Evolutionary conservation across 2,113 vertebrate genomes (phyloP).

Genomic region (Psittacula cyanocephala): DNA sequence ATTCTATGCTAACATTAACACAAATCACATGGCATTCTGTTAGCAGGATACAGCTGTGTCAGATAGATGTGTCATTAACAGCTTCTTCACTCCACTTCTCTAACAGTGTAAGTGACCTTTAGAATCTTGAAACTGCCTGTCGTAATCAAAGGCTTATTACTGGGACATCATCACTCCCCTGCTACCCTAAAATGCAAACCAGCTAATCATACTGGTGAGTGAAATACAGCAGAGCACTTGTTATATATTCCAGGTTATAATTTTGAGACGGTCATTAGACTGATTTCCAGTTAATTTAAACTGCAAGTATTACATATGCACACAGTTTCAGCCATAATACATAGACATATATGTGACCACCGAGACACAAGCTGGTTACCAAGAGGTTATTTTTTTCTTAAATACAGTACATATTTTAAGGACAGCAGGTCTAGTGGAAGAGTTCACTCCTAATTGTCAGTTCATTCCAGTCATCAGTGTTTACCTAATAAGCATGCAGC

Average conservation of each 20-base stretch:
- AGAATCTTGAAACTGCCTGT: conserved; percentile 10
- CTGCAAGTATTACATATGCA: conserved; percentile 47
- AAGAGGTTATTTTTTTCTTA: conserved; percentile 35
- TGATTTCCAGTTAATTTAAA: conserved; percentile 59
- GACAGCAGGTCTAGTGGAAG: conserved; percentile 66
- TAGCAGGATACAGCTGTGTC: conserved; percentile 40
- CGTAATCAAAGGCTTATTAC: conserved; percentile 1
- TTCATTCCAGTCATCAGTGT: conserved; percentile 55
- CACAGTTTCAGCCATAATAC: conserved; percentile 61
- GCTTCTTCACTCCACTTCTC: conserved; percentile 3
- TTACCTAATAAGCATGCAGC: conserved; percentile 54
- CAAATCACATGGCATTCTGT: conserved; percentile 40
- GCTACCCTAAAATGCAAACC: conserved; percentile 22
- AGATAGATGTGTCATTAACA: conserved; percentile 9
- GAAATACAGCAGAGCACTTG: conserved; percentile 41
- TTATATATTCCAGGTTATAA: conserved; percentile 20
- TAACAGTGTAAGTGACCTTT: conserved; percentile 33
- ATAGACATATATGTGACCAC: conserved; percentile 13
- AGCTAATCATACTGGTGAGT: conserved; percentile 30
- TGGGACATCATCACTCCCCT: not conserved
- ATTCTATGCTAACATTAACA: conserved; percentile 56
- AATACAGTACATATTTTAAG: conserved; percentile 63
- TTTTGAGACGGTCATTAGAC: conserved; percentile 35
- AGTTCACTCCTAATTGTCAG: conserved; percentile 58
- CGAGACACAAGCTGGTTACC: conserved; percentile 56